A percentile compares a stretch with the other conserved stretches of the same genome.
Conservation (phyloP, 1,140 invertebrate genomes). For the Patella vulgata region DNA sequence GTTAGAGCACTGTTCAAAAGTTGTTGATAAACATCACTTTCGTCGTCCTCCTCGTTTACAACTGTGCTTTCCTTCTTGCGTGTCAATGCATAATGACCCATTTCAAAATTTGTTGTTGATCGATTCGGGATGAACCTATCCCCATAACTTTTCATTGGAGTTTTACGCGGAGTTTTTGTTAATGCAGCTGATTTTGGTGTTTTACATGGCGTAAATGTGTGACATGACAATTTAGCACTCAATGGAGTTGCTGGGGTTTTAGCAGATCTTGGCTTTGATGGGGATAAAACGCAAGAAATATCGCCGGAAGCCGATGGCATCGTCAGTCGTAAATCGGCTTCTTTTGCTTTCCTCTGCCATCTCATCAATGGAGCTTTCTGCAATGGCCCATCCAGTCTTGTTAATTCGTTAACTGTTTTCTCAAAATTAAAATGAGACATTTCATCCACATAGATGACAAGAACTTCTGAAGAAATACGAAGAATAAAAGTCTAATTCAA, state of each 20-base stretch:
- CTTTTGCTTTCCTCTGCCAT: conserved; percentile 59
- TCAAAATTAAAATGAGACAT: conserved; percentile 56
- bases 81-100: conserved; percentile 78
- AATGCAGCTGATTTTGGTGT: conserved; percentile 9
- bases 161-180: conserved; percentile 28
- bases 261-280: conserved; percentile 30
- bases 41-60: conserved; percentile 24
- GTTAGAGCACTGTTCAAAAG: conserved; percentile 75
- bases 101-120: conserved; percentile 86
- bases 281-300: conserved; percentile 26
- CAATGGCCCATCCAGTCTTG: conserved; percentile 52
- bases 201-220: neutral
- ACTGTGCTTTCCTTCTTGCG: conserved; percentile 46
- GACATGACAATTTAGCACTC: neutral
- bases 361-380: conserved; percentile 51
- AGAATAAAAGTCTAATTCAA: no score
- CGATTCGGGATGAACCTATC: conserved; percentile 84
- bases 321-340: conserved; percentile 30
- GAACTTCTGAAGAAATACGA: no score
- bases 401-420: conserved; percentile 43
- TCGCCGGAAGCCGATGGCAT: conserved; percentile 27
- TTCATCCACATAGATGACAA: neutral
- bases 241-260: conserved; percentile 27
- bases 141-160: conserved; percentile 15
- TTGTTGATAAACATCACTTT: conserved; percentile 49